Evolutionary conservation across 2,797 vertebrate species (phyloP).

Genomic region (Catamblyrhynchus diadema): DNA sequence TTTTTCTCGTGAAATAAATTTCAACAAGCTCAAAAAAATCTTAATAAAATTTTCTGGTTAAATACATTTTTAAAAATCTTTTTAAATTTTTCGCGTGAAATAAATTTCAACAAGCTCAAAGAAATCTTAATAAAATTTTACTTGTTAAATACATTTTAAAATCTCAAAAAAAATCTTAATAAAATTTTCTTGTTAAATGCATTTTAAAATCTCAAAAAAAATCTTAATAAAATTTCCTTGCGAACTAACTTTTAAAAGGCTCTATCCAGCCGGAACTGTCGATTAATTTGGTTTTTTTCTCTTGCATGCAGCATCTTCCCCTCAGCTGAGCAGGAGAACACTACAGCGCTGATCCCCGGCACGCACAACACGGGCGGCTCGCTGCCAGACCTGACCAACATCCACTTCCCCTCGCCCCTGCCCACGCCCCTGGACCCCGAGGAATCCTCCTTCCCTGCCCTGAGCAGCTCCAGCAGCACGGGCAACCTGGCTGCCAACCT

Average conservation of each 20-base stretch:
- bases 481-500: constrained; percentile 92
- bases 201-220: too few species aligned
- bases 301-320: constrained; percentile 88
- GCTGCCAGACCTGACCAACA: constrained; percentile 95
- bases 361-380: constrained; percentile 94
- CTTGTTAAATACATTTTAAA: too few species aligned
- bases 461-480: constrained; percentile 88
- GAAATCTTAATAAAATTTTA: too few species aligned
- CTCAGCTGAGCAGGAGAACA: constrained; percentile 92
- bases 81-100: not conserved
- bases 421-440: constrained; percentile 95
- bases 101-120: too few species aligned
- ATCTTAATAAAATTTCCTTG: too few species aligned
- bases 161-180: too few species aligned
- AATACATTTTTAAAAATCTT: too few species aligned
- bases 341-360: constrained; percentile 85
- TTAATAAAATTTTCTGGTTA: too few species aligned
- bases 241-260: rapidly evolving
- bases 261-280: rapidly evolving
- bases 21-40: too few species aligned
- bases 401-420: constrained; percentile 97
- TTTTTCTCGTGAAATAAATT: not conserved
- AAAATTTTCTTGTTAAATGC: too few species aligned
- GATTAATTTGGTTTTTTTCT: rapidly evolving
- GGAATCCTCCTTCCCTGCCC: constrained; percentile 88